phyloP scores from a whole-genome alignment of 2,888 invertebrate species.

The Danaus chrysippus region DNA sequence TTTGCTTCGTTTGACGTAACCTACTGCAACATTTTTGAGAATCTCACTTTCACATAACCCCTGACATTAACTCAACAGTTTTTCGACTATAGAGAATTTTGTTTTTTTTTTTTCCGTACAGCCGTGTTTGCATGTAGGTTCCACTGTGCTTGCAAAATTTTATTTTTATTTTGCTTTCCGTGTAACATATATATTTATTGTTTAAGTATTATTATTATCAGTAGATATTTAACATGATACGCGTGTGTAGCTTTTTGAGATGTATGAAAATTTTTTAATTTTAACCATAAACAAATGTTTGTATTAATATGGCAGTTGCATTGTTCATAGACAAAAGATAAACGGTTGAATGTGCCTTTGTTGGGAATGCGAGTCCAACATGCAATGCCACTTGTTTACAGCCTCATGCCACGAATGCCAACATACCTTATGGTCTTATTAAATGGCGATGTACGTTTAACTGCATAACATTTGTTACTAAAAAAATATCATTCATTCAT shows the following conservation, averaged over 20 bases:
- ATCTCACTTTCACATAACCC: slow-evolving; percentile 37
- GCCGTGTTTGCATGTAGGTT: slow-evolving; percentile 68
- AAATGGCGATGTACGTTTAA: not conserved
- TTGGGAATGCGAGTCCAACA: slow-evolving; percentile 19
- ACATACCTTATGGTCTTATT: not conserved
- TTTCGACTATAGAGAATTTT: slow-evolving; percentile 24
- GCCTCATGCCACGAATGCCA: slow-evolving; percentile 21
- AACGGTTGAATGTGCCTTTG: slow-evolving; percentile 22
- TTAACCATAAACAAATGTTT: not conserved
- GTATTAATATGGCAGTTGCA: slow-evolving; percentile 7
- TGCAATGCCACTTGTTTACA: slow-evolving; percentile 18
- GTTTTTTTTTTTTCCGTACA: slow-evolving; percentile 44
- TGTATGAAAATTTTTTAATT: not conserved
- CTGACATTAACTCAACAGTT: slow-evolving; percentile 32
- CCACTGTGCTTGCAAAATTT: slow-evolving; percentile 45
- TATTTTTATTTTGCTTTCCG: slow-evolving; percentile 40
- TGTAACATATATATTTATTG: slow-evolving; percentile 31
- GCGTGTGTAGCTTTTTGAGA: not conserved
- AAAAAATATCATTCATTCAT: no score
- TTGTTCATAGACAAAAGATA: slow-evolving; percentile 24
- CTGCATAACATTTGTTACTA: not conserved
- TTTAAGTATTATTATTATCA: slow-evolving; percentile 4
- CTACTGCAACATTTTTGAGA: slow-evolving; percentile 56
- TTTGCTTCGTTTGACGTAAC: slow-evolving; percentile 76
- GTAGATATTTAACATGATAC: no score